Base-by-base conservation (phyloP, 2,797 vertebrate species). In the Alauda arvensis region DNA sequence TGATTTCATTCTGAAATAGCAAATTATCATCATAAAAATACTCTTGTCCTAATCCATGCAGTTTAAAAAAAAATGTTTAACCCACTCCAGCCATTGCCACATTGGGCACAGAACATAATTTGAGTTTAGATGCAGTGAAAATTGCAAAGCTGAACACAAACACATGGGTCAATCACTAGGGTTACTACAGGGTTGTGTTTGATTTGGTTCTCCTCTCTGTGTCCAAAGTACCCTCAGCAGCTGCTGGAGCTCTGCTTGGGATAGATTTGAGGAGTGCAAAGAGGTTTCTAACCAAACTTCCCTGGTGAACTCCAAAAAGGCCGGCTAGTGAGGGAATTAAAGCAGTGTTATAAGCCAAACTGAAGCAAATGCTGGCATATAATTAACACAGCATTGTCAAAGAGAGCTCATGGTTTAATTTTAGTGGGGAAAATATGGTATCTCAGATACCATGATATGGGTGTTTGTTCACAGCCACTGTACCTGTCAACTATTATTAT, bases 361-460 rank as follows among this genome's bases (percentile, higher is more conserved):
- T 39, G 49, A 82, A 88, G 85, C 74, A 53, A 92, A 86, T 0
- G 13, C 17, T 79, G 65, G 87, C 65, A 65, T 57, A 49, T 65
- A 89, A 92, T 90, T 92, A 90, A 86, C 75, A 93, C 17, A 84
- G 26, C 71, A 94, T 92, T 86, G 86, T 88, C 87, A 88, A 92
- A 83, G 89, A 65, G 83, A 93, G 86, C 78, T 92, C 91, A 46
- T 42, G 45, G 77, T 93, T 93, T 94, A 94, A 94, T 93, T 95
- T 94, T 95, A 95, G 93, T 42, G 78, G 66, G 68, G 76, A 92
- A 95, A 94, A 94, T 91, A 65, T 94, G 92, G 94, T 89, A 95
- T 94, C 93, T 94, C 77, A 77, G 92, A 94, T 94, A 94, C 81
- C 91, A 71, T 11, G 91, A 80, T 86, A 92, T 86, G 93, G 85